Evolutionary conservation across 2,888 invertebrate genomes (phyloP), one percentile per base, ranked within the genome.

Genomic region (Pyrocoelia pectoralis): DNA sequence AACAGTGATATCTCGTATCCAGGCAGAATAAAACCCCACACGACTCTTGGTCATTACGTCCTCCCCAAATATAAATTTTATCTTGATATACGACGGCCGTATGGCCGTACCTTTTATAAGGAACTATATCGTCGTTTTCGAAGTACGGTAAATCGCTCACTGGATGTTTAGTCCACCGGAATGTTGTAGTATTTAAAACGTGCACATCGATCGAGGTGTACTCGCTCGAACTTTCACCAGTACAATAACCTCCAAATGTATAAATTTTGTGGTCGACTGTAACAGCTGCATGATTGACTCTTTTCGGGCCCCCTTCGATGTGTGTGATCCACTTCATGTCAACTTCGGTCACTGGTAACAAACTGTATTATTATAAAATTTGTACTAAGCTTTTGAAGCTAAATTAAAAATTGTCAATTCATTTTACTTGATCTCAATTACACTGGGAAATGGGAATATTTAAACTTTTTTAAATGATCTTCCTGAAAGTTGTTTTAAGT

Each of bases 231-330:
- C 93, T 90, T 73, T 93, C 92, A 8, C 91, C 91, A 0, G 94
- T 93, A 77, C 93, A 95, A 78, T 95, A 97, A 18, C 97, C 97
- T 38, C 97, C 96, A 79, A 97, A 96, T 0, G 94, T 93, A 80
- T 90, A 96, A 68, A 97, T 92, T 75, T 86, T 88, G 70, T 91
- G 88, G 15, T 88, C 89, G 40, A 95, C 88, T 60, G 88, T 86
- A 17, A 92, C 94, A 3, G 94, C 94, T n/a, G 95, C 95, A 85
- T 95, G 95, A 80, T 95, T 95, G 10, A 95, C 95, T 65, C 95
- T 85, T 74, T 91, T 86, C 12, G 95, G 97, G n/a, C 96, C 96
- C 24, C 95, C 95, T 77, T 94, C 93, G 66, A 95, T 84, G 76
- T 89, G 89, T 28, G 91, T 88, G 54, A 92, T 93, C 97, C 96